Evolutionary conservation across 2,888 invertebrate species (phyloP).

Genomic region (Calliopum simillimum): DNA sequence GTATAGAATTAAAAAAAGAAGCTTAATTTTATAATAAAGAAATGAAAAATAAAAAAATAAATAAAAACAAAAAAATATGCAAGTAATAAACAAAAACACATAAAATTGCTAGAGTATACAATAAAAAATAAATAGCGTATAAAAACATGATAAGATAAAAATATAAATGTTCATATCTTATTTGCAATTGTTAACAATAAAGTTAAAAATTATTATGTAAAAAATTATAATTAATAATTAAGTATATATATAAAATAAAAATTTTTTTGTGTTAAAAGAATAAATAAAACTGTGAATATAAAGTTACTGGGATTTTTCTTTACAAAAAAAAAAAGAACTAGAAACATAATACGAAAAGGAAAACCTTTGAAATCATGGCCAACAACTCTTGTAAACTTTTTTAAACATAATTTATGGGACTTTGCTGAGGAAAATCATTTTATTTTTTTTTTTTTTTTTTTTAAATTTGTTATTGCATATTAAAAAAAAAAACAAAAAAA

Average conservation of each 20-base stretch:
- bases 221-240: conserved; percentile 1
- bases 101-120: conserved; percentile 9
- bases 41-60: conserved; percentile 2
- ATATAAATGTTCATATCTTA: conserved; percentile 22
- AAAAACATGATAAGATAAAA: not conserved
- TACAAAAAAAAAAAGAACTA: too few species aligned
- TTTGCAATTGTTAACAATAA: conserved; percentile 20
- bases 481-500: too few species aligned
- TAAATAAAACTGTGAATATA: not conserved
- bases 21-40: not conserved
- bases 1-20: not conserved
- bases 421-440: too few species aligned
- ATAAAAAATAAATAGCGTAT: not conserved
- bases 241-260: conserved; percentile 14
- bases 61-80: not conserved
- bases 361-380: too few species aligned
- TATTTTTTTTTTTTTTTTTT: too few species aligned
- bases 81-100: not conserved
- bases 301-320: too few species aligned
- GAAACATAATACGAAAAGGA: too few species aligned
- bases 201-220: not conserved
- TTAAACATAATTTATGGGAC: too few species aligned
- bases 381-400: too few species aligned
- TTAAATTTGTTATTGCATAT: too few species aligned
- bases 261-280: conserved; percentile 5